phyloP scores from a whole-genome alignment of 2,113 vertebrate genomes.

The Trogon melanurus region DNA sequence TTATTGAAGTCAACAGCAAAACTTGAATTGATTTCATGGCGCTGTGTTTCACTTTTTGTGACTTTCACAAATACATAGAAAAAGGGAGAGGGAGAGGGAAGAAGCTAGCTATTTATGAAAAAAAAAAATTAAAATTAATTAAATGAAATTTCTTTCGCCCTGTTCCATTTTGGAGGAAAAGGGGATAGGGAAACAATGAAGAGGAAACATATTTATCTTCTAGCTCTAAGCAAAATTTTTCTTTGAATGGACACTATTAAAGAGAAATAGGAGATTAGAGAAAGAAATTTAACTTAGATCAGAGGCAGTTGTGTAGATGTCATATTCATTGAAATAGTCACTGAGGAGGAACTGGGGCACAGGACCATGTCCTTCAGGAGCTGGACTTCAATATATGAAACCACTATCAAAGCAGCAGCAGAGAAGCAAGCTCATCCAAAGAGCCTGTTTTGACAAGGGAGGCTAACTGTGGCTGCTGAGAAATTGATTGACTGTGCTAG shows the following conservation, averaged over 20 bases:
- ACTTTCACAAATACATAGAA: background rate
- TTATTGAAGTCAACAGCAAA: background rate
- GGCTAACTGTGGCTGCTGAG: background rate
- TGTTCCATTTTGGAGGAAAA: background rate
- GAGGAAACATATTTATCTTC: background rate
- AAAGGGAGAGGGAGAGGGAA: background rate
- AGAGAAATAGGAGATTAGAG: background rate
- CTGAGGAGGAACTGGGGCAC: background rate
- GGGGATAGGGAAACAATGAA: background rate
- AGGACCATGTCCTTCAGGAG: background rate
- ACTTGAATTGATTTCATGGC: background rate
- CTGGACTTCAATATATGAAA: background rate
- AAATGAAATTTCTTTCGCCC: background rate
- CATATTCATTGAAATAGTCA: rapidly evolving
- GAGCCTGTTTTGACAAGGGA: background rate
- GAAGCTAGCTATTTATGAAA: background rate
- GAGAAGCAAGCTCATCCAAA: background rate
- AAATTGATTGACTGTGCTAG: background rate
- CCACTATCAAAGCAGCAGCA: background rate
- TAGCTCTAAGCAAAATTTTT: background rate
- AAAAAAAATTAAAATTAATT: background rate
- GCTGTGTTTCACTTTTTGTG: background rate
- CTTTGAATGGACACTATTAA: background rate
- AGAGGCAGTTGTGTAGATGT: background rate
- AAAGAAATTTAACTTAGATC: background rate